Conservation (phyloP, 2,888 invertebrate genomes). For the Sthenelais limicola region DNA sequence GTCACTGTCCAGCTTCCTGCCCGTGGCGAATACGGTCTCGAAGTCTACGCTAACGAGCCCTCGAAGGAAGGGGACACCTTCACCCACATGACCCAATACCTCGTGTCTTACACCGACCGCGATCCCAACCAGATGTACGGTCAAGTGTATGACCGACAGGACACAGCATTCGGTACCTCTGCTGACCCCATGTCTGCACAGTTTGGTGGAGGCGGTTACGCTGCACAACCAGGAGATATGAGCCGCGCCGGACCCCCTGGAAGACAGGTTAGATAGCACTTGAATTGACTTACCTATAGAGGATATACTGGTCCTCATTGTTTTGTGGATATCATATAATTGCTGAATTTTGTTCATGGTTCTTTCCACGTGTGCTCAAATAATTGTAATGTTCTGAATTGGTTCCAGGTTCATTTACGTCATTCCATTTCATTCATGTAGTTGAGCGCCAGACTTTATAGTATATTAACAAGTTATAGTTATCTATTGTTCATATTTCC, state of each 20-base stretch:
- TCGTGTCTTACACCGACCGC: constrained; percentile 52
- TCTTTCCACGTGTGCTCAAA: too few species aligned
- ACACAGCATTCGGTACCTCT: constrained; percentile 48
- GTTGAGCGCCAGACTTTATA: too few species aligned
- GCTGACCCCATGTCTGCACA: constrained; percentile 48
- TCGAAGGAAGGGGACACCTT: constrained; percentile 66
- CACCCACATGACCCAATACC: constrained; percentile 60
- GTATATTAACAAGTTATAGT: too few species aligned
- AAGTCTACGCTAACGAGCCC: constrained; percentile 72
- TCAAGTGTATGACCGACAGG: constrained; percentile 53
- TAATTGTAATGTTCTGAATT: too few species aligned
- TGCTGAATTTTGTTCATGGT: too few species aligned
- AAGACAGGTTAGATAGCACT: constrained; percentile 35
- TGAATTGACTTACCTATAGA: too few species aligned
- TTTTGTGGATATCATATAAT: too few species aligned
- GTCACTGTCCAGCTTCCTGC: constrained; percentile 65
- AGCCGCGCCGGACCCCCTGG: constrained; percentile 12
- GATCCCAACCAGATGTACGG: constrained; percentile 52
- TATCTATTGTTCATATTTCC: too few species aligned
- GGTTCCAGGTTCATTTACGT: too few species aligned
- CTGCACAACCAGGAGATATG: constrained; percentile 42
- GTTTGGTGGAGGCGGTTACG: constrained; percentile 46
- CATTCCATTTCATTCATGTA: too few species aligned
- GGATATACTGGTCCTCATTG: too few species aligned
- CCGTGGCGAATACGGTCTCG: constrained; percentile 71